These are phyloP conservation scores for Atlantisia rogersi DNA, from an alignment of 2,113 vertebrate genomes.

Conservation along the genomic window DNA sequence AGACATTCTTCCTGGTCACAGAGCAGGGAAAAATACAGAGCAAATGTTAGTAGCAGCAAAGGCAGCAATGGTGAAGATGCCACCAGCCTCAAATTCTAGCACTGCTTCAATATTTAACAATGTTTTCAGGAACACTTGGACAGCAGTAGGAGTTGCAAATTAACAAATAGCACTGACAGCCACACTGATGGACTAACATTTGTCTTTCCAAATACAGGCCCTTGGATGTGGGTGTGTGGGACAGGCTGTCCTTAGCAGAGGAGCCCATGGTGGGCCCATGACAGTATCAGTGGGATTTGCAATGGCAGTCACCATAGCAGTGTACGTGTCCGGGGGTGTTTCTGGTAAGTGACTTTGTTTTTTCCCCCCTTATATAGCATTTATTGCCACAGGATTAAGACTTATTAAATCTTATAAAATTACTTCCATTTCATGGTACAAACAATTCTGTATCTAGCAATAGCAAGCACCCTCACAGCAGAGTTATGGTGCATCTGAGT, in stretches of 20 bases:
- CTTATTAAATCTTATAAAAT: background rate
- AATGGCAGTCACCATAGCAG: constrained; percentile 86
- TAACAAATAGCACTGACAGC: background rate
- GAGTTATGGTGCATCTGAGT: background rate
- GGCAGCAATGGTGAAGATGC: background rate
- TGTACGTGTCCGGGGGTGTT: constrained; percentile 89
- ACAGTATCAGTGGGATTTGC: constrained; percentile 87
- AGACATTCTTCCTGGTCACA: background rate
- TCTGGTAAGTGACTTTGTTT: constrained; percentile 83
- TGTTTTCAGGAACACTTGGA: background rate
- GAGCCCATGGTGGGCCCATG: constrained; percentile 77
- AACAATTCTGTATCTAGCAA: background rate
- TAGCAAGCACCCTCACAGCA: background rate
- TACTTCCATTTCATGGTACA: background rate
- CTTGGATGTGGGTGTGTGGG: constrained; percentile 92
- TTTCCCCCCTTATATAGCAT: background rate
- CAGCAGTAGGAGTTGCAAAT: background rate
- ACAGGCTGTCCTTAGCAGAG: constrained; percentile 88
- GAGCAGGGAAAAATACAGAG: background rate
- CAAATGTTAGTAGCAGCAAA: background rate
- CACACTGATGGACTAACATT: background rate
- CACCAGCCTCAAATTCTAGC: background rate
- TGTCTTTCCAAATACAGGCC: constrained; percentile 73
- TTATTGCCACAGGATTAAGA: background rate
- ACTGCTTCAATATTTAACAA: background rate